Percentiles rank a stretch among this genome's conserved stretches.
Evolutionary conservation across 2,888 invertebrate genomes (phyloP).

Genomic region (Taenaris catops): DNA sequence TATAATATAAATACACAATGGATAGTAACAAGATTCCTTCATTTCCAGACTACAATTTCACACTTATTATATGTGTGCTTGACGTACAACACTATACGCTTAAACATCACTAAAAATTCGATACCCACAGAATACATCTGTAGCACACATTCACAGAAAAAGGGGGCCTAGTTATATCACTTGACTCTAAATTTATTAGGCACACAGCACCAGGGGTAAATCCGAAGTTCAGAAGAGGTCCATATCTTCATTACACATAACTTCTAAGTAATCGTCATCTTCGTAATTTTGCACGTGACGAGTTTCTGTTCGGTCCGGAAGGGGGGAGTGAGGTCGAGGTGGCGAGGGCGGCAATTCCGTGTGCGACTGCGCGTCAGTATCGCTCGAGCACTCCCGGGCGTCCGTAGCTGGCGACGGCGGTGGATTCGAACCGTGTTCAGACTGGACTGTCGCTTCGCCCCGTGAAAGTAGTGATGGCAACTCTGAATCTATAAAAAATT

Average conservation of each 20-base stretch:
- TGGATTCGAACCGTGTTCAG: conserved; percentile 84
- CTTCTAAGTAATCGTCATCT: conserved; percentile 86
- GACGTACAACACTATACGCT: too few relatives aligned
- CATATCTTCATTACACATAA: conserved; percentile 85
- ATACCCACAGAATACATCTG: too few relatives aligned
- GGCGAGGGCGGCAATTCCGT: conserved; percentile 46
- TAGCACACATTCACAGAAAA: too few relatives aligned
- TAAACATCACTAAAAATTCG: too few relatives aligned
- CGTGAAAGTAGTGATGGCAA: conserved; percentile 82
- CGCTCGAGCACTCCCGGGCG: conserved; percentile 83
- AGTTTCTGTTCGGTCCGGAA: conserved; percentile 43
- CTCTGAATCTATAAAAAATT: conserved; percentile 81
- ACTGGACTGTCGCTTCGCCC: conserved; percentile 78
- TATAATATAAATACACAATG: too few relatives aligned
- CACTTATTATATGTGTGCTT: background rate
- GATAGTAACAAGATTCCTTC: background rate
- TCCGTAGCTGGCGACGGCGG: conserved; percentile 91
- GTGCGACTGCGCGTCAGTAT: conserved; percentile 76
- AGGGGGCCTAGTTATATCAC: background rate
- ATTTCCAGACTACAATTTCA: too few relatives aligned
- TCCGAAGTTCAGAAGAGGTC: conserved; percentile 79
- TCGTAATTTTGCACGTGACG: conserved; percentile 62
- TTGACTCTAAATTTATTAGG: conserved; percentile 3
- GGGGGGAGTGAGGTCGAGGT: conserved; percentile 28
- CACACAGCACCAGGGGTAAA: conserved; percentile 18